Conservation (phyloP, 2,113 vertebrate genomes). For the Sinocyclocheilus maitianheensis region DNA sequence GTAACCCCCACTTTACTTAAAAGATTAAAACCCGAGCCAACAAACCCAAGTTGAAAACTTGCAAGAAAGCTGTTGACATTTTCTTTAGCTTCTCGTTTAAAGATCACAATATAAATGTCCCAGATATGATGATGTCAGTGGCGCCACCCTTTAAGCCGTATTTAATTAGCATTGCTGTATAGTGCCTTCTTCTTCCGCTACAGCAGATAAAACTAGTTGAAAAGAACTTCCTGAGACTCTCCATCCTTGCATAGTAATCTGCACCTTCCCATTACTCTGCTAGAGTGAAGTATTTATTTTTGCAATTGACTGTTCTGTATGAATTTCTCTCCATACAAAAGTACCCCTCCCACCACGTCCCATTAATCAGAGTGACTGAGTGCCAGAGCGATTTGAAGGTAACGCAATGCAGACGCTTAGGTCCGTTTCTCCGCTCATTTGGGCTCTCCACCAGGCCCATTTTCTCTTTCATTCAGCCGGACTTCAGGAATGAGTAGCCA, state of each 20-base stretch:
- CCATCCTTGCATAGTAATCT: conserved; percentile 11
- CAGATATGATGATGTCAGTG: conserved; percentile 25
- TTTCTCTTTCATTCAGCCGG: conserved; percentile 24
- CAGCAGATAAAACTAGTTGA: conserved; percentile 1
- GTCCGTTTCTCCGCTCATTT: neutral
- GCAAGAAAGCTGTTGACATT: conserved; percentile 70
- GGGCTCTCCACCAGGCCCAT: conserved; percentile 11
- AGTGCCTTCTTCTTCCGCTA: neutral
- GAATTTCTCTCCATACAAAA: conserved; percentile 46
- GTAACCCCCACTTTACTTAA: conserved; percentile 65
- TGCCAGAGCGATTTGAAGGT: conserved; percentile 19
- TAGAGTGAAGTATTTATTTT: conserved; percentile 66
- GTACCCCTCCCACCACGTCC: conserved; percentile 36
- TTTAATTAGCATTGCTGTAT: neutral
- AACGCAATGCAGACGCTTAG: neutral
- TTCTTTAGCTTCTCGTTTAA: conserved; percentile 48
- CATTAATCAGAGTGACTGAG: conserved; percentile 54
- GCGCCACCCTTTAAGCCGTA: neutral
- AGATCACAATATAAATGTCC: conserved; percentile 37
- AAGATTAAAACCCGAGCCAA: conserved; percentile 54
- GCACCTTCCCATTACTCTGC: conserved; percentile 35
- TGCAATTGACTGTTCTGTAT: conserved; percentile 57
- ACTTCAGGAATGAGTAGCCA: conserved; percentile 32
- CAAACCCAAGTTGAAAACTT: conserved; percentile 51
- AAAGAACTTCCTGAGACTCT: conserved; percentile 10